These are phyloP conservation scores for Apaloderma vittatum DNA, from an alignment of 2,113 vertebrate species.

Conservation along the genomic window DNA sequence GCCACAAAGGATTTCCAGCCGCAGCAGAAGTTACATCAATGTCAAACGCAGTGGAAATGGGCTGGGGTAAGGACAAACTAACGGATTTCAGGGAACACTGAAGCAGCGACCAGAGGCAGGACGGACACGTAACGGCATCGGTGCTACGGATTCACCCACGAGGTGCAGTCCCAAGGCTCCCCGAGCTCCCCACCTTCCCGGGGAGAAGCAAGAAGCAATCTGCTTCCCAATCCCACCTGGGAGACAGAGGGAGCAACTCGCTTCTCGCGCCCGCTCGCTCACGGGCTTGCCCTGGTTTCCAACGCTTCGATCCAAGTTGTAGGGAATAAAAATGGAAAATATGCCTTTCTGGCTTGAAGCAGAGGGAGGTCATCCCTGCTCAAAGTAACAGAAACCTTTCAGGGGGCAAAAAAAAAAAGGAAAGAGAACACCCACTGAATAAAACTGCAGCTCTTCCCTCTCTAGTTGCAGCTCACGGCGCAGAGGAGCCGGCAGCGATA, in stretches of 20 bases:
- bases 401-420: not conserved
- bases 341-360: not conserved
- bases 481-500: not conserved
- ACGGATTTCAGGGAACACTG: not conserved
- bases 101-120: not conserved
- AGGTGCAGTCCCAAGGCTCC: not conserved
- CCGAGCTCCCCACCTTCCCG: not conserved
- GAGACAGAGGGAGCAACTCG: not conserved
- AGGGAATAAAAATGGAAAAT: not conserved
- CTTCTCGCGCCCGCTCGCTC: not conserved
- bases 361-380: not conserved
- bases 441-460: not conserved
- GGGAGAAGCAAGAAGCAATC: not conserved
- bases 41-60: fast-evolving
- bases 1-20: not conserved
- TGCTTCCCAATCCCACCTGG: not conserved
- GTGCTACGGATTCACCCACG: fast-evolving
- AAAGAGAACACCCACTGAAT: not conserved
- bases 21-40: not conserved
- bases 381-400: not conserved
- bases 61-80: not conserved
- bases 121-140: fast-evolving
- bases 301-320: not conserved
- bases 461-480: fast-evolving
- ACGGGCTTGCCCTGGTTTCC: not conserved